phyloP scores from a whole-genome alignment of 1,140 invertebrate species.

The Aphaenogaster rudis region DNA sequence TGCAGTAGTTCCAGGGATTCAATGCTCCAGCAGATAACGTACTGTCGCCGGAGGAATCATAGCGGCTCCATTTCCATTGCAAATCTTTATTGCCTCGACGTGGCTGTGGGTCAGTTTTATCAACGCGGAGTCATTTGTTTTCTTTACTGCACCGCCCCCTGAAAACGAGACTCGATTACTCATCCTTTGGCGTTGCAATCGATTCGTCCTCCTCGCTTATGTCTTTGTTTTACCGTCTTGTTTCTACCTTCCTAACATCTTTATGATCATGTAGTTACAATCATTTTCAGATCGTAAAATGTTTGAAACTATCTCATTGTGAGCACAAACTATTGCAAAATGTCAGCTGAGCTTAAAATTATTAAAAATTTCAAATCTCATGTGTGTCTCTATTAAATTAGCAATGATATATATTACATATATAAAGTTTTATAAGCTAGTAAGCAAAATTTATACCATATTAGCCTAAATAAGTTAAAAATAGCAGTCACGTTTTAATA shows the following conservation, averaged over 20 bases:
- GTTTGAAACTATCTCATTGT: neutral
- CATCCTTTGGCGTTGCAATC: slow-evolving; percentile 50
- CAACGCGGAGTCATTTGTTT: slow-evolving; percentile 69
- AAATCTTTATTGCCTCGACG: slow-evolving; percentile 68
- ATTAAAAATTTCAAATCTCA: neutral
- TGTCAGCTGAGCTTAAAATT: neutral
- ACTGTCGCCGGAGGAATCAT: slow-evolving; percentile 41
- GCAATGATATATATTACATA: neutral
- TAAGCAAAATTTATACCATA: neutral
- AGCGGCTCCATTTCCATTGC: slow-evolving; percentile 68
- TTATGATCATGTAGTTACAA: too few relatives aligned
- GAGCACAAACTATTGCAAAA: neutral
- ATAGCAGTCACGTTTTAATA: neutral
- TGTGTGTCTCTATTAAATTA: neutral
- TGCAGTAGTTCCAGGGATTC: slow-evolving; percentile 19
- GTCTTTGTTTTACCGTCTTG: neutral
- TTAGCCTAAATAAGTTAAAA: neutral
- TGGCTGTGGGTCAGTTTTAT: slow-evolving; percentile 71
- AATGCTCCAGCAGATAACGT: slow-evolving; percentile 65
- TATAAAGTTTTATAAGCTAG: neutral
- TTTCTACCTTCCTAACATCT: neutral
- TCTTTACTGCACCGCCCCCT: slow-evolving; percentile 44
- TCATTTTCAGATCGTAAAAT: neutral
- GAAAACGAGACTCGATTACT: neutral
- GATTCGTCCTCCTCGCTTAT: slow-evolving; percentile 35